Conservation (phyloP, 2,113 vertebrate species). For the Anseranas semipalmata region DNA sequence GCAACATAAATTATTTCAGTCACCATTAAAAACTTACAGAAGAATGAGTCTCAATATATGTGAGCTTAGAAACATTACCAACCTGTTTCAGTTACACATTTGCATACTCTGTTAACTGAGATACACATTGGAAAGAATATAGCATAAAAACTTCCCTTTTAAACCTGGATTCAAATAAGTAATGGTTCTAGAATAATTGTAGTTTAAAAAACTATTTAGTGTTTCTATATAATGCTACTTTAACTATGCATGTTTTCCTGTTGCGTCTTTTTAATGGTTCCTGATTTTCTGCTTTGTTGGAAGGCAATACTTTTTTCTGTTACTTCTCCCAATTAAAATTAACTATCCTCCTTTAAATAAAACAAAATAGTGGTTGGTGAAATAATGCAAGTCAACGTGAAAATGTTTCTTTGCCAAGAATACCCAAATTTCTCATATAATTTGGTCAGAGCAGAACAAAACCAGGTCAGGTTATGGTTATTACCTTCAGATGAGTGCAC, state of each 20-base stretch:
- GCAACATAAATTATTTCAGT: neutral
- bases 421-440: neutral
- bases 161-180: neutral
- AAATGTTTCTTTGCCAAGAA: neutral
- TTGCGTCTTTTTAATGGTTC: neutral
- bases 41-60: neutral
- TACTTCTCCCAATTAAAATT: neutral
- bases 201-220: neutral
- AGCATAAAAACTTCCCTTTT: neutral
- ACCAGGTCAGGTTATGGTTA: neutral
- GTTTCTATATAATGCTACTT: neutral
- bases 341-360: neutral
- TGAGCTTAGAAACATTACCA: neutral
- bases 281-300: neutral
- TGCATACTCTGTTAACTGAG: neutral
- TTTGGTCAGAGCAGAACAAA: neutral
- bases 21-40: neutral
- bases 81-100: neutral
- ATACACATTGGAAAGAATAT: neutral
- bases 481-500: neutral
- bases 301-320: neutral
- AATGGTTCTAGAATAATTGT: neutral
- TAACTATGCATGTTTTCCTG: neutral
- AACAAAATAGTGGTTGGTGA: neutral
- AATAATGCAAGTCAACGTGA: neutral